Evolutionary conservation across 2,113 vertebrate genomes (phyloP).

Genomic region (Catharus fuscescens): DNA sequence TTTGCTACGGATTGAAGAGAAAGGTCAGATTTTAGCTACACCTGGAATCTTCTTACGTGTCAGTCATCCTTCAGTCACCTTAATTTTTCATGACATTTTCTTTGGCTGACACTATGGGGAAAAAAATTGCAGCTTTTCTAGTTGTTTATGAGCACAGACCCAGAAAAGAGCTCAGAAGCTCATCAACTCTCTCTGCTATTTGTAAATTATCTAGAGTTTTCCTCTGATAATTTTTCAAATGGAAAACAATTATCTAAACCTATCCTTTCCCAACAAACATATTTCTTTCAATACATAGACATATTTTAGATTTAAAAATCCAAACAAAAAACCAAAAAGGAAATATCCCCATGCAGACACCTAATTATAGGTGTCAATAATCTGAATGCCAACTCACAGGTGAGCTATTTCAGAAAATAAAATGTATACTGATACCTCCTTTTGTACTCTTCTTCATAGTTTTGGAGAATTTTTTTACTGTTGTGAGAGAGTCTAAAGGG

Average conservation of each 20-base stretch:
- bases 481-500: background rate
- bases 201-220: background rate
- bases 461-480: background rate
- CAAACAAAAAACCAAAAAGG: background rate
- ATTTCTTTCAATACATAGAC: background rate
- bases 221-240: background rate
- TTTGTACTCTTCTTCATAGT: background rate
- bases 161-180: background rate
- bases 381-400: background rate
- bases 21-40: background rate
- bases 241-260: background rate
- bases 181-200: background rate
- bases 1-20: background rate
- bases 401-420: background rate
- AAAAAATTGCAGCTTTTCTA: background rate
- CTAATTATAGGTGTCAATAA: background rate
- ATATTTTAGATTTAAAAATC: background rate
- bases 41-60: background rate
- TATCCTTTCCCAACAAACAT: accelerated
- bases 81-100: background rate
- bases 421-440: background rate
- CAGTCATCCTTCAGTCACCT: background rate
- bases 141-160: background rate
- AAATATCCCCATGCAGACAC: background rate
- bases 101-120: background rate